A percentile compares a stretch with the other conserved stretches of the same genome.
Evolutionary conservation across 2,888 invertebrate genomes (phyloP).

Genomic region (Cremastobaeus sp.): DNA sequence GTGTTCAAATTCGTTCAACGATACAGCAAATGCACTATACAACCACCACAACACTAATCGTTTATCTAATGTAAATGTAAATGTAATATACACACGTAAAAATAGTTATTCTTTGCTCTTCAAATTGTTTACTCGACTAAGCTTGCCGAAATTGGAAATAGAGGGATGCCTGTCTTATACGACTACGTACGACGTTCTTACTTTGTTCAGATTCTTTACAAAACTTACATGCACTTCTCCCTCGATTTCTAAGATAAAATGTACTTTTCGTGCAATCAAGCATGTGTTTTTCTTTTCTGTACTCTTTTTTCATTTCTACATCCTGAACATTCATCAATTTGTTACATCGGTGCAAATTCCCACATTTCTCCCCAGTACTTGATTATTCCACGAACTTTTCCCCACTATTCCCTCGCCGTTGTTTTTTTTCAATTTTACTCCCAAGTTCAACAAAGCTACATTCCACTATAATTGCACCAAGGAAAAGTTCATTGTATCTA

Average conservation of each 20-base stretch:
- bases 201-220: slow-evolving; percentile 72
- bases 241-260: slow-evolving; percentile 74
- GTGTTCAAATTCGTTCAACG: slow-evolving; percentile 70
- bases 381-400: too few relatives aligned
- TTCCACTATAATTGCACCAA: neutral
- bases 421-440: neutral
- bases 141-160: slow-evolving; percentile 76
- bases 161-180: slow-evolving; percentile 77
- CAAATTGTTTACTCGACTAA: slow-evolving; percentile 73
- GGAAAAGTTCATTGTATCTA: slow-evolving; percentile 59
- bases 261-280: slow-evolving; percentile 68
- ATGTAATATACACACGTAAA: slow-evolving; percentile 65
- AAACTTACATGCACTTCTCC: slow-evolving; percentile 77
- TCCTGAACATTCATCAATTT: too few relatives aligned
- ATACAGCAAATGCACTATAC: slow-evolving; percentile 78
- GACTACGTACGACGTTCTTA: slow-evolving; percentile 72
- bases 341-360: too few relatives aligned
- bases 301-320: neutral
- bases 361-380: too few relatives aligned
- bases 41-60: slow-evolving; percentile 77
- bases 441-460: neutral
- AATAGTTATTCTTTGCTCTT: slow-evolving; percentile 67
- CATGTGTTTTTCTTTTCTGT: neutral
- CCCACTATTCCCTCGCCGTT: too few relatives aligned
- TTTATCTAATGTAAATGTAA: slow-evolving; percentile 71